Percentiles rank a stretch among this genome's conserved stretches.
Evolutionary conservation across 1,140 invertebrate genomes (phyloP).

Genomic region (Brevipalpus yothersi): DNA sequence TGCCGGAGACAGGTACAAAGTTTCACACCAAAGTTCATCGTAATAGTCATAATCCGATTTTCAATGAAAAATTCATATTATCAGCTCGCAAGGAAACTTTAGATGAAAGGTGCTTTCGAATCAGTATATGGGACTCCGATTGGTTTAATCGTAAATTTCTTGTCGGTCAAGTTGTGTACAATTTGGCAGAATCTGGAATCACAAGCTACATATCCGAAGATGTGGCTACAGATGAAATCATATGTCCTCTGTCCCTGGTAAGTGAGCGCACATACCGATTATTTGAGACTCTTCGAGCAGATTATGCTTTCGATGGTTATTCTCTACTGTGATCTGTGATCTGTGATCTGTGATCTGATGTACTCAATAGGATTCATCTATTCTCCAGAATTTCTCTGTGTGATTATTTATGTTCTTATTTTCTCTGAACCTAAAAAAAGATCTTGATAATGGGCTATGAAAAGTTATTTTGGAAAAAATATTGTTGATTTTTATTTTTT

Average conservation of each 20-base stretch:
- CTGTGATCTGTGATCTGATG: too few species aligned
- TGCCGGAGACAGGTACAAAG: constrained; percentile 12
- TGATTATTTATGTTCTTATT: too few species aligned
- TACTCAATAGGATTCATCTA: too few species aligned
- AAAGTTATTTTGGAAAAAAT: too few species aligned
- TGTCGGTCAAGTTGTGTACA: constrained; percentile 17
- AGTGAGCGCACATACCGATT: background rate
- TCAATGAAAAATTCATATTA: constrained; percentile 17
- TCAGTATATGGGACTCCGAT: constrained; percentile 17
- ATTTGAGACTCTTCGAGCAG: background rate
- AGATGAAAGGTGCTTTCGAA: constrained; percentile 13
- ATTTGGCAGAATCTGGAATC: constrained; percentile 9
- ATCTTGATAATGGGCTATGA: too few species aligned
- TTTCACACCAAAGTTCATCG: constrained; percentile 13
- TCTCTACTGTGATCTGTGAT: background rate
- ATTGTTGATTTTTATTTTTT: too few species aligned
- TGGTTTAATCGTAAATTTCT: constrained; percentile 16
- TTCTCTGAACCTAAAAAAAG: too few species aligned
- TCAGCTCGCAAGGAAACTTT: constrained; percentile 13
- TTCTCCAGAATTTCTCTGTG: too few species aligned
- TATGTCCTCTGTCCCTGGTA: constrained; percentile 4
- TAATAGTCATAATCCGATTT: constrained; percentile 16
- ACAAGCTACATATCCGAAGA: background rate
- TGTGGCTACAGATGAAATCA: constrained; percentile 11
- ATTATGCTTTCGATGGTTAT: background rate